Evolutionary conservation across 2,113 vertebrate species (phyloP).

Genomic region (Psittacula cyanocephala): DNA sequence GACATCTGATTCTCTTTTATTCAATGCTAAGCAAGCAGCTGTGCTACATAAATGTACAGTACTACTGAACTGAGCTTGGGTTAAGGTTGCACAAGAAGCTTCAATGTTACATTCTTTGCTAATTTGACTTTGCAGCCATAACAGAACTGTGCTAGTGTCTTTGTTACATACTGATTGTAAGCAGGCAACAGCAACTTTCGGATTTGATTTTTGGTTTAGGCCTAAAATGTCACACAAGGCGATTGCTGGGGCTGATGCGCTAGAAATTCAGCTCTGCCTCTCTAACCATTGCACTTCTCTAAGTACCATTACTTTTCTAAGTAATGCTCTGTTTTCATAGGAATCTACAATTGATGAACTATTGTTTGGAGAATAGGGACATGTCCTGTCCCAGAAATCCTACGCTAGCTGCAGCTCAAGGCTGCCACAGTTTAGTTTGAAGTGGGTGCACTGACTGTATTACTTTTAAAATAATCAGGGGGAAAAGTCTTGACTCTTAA

Average conservation of each 20-base stretch:
- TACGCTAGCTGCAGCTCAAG: rapidly evolving
- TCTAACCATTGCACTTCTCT: not conserved
- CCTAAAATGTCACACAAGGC: not conserved
- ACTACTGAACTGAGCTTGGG: not conserved
- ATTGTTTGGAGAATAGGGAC: not conserved
- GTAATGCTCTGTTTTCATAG: not conserved
- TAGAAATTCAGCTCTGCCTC: not conserved
- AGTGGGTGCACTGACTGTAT: not conserved
- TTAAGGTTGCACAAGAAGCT: not conserved
- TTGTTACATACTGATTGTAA: not conserved
- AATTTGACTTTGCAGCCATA: not conserved
- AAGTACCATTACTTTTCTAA: not conserved
- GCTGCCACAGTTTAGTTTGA: not conserved
- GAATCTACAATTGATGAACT: not conserved
- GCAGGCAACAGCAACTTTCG: not conserved
- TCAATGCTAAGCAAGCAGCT: not conserved
- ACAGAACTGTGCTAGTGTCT: not conserved
- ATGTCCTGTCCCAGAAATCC: not conserved
- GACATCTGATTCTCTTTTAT: not conserved
- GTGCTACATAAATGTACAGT: not conserved
- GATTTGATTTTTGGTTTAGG: not conserved
- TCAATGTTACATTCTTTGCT: not conserved
- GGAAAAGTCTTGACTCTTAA: not conserved
- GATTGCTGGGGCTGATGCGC: not conserved
- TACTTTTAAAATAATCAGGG: not conserved